A percentile compares a stretch with the other conserved stretches of the same genome.
Evolutionary conservation across 1,140 invertebrate species (phyloP).

Genomic region (Ips typographus): DNA sequence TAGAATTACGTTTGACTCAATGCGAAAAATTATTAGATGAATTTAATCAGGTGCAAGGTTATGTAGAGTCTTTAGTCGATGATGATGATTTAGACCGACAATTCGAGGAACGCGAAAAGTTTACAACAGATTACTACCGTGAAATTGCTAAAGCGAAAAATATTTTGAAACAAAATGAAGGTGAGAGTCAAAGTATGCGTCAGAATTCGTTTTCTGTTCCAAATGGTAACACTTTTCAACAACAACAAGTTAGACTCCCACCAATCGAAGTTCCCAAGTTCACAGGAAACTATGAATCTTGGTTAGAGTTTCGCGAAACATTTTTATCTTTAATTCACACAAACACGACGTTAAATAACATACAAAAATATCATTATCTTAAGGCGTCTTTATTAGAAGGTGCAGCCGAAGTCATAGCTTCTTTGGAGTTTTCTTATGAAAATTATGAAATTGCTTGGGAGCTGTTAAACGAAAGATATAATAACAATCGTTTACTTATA

Average conservation of each 20-base stretch:
- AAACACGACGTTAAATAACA: not conserved
- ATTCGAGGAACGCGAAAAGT: too few species aligned
- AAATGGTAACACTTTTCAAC: too few species aligned
- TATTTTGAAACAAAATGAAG: too few species aligned
- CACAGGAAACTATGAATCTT: not conserved
- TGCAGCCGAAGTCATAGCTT: constrained; percentile 41
- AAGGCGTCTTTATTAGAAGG: constrained; percentile 40
- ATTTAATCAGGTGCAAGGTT: too few species aligned
- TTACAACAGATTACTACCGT: too few species aligned
- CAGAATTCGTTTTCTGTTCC: too few species aligned
- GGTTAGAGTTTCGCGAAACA: constrained; percentile 13
- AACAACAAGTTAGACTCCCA: not conserved
- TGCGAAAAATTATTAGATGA: too few species aligned
- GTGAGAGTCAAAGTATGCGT: too few species aligned
- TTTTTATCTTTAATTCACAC: constrained; percentile 7
- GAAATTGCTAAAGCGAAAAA: too few species aligned
- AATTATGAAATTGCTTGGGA: constrained; percentile 47
- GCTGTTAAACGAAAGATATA: constrained; percentile 42
- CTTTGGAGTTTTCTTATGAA: constrained; percentile 37
- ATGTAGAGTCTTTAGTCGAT: too few species aligned
- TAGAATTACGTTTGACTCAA: too few species aligned
- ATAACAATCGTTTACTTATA: constrained; percentile 40
- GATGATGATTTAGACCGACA: too few species aligned
- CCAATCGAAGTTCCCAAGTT: constrained; percentile 24
- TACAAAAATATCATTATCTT: constrained; percentile 33